Conservation (phyloP, 2,888 invertebrate species). For the Andrena fulva region DNA sequence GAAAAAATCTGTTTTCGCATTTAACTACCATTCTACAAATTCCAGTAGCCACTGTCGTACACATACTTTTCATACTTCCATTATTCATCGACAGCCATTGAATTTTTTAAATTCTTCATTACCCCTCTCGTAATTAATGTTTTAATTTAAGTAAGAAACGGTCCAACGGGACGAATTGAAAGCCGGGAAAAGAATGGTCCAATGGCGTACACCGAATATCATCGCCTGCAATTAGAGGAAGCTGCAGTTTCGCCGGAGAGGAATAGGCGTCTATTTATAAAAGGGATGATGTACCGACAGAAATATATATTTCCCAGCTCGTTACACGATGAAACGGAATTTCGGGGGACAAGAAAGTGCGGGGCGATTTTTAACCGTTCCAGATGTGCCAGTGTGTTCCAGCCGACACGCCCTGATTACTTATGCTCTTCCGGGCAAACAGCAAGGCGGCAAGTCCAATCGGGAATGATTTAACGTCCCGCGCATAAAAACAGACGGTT, state of each 20-base stretch:
- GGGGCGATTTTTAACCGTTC: constrained; percentile 73
- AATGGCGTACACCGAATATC: neutral
- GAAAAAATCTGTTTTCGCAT: neutral
- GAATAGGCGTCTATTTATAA: constrained; percentile 21
- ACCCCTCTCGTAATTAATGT: neutral
- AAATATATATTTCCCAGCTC: constrained; percentile 37
- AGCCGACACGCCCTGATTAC: constrained; percentile 65
- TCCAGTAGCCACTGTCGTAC: too few species aligned
- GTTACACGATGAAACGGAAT: constrained; percentile 28
- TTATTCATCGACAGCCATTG: neutral
- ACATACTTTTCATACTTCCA: too few species aligned
- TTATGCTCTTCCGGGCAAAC: constrained; percentile 76
- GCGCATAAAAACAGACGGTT: constrained; percentile 74
- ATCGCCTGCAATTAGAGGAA: neutral
- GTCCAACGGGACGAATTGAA: neutral
- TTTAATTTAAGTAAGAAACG: neutral
- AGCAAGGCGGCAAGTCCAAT: constrained; percentile 63
- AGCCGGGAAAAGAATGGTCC: neutral
- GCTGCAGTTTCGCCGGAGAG: constrained; percentile 3
- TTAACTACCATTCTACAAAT: neutral
- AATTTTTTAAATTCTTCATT: neutral
- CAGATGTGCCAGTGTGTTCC: constrained; percentile 68
- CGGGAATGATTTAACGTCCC: constrained; percentile 77
- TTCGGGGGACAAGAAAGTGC: constrained; percentile 51
- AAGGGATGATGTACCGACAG: neutral